phyloP scores from a whole-genome alignment of 1,140 invertebrate genomes.

The Hormaphis cornu region DNA sequence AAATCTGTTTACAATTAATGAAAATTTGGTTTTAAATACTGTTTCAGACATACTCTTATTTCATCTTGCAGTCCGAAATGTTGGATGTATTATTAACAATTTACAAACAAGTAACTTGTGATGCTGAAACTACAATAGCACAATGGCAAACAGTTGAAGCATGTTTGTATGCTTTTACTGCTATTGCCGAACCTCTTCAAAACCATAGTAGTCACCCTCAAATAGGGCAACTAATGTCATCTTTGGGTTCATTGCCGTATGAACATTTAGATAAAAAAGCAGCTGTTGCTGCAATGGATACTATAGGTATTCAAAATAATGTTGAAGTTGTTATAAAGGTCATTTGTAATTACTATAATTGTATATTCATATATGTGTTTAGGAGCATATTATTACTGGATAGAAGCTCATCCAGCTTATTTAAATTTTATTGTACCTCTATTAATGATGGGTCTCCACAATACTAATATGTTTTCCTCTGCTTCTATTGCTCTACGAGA shows the following conservation, averaged over 20 bases:
- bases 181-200: slow-evolving; percentile 66
- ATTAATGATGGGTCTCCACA: slow-evolving; percentile 18
- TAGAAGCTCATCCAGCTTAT: slow-evolving; percentile 9
- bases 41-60: slow-evolving; percentile 31
- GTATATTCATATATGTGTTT: background rate
- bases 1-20: too few species aligned
- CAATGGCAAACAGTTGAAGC: slow-evolving; percentile 62
- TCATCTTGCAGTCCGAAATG: slow-evolving; percentile 13
- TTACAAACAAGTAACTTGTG: slow-evolving; percentile 13
- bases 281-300: slow-evolving; percentile 59
- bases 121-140: slow-evolving; percentile 5
- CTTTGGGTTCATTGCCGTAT: slow-evolving; percentile 58
- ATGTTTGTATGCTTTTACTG: slow-evolving; percentile 68
- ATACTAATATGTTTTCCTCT: slow-evolving; percentile 45
- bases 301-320: slow-evolving; percentile 50
- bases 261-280: slow-evolving; percentile 50
- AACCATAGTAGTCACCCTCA: slow-evolving; percentile 53
- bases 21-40: too few species aligned
- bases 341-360: background rate
- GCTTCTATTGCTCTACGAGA: slow-evolving; percentile 83
- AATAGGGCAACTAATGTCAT: slow-evolving; percentile 54
- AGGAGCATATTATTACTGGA: slow-evolving; percentile 31
- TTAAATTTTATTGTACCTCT: slow-evolving; percentile 20
- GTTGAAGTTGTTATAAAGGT: background rate
- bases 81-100: slow-evolving; percentile 9